Conservation (phyloP, 2,113 vertebrate genomes). For the Myrmophylax atrothorax region DNA sequence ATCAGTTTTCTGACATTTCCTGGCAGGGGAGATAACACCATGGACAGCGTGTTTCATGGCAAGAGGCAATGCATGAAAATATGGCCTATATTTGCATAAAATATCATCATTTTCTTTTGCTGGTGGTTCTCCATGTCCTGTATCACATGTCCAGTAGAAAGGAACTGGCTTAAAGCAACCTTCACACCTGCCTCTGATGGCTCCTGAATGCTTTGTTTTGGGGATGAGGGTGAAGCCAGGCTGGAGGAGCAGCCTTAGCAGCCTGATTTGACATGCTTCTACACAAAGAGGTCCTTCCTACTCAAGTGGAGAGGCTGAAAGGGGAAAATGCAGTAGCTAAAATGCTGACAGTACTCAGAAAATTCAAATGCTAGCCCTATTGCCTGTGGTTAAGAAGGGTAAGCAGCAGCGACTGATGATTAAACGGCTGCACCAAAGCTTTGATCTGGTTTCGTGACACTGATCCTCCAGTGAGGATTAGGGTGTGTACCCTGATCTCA, state of each 20-base stretch:
- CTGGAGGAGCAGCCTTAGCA: background rate
- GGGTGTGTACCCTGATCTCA: background rate
- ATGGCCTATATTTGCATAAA: background rate
- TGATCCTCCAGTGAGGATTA: background rate
- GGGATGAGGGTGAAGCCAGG: background rate
- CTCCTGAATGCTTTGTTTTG: background rate
- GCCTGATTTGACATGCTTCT: background rate
- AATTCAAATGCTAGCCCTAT: background rate
- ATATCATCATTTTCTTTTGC: background rate
- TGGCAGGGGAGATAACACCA: background rate
- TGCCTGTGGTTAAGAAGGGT: background rate
- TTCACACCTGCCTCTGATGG: background rate
- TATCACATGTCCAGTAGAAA: background rate
- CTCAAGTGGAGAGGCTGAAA: background rate
- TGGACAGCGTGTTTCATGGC: background rate
- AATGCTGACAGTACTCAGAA: background rate
- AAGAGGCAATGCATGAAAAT: background rate
- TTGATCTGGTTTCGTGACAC: background rate
- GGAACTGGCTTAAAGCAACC: background rate
- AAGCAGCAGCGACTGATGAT: background rate
- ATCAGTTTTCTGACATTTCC: background rate
- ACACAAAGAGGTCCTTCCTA: background rate
- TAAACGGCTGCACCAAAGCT: background rate
- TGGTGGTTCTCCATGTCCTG: fast-evolving
- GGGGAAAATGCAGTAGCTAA: background rate